phyloP scores from a whole-genome alignment of 1,140 invertebrate genomes.

The Apocrypta bakeri region DNA sequence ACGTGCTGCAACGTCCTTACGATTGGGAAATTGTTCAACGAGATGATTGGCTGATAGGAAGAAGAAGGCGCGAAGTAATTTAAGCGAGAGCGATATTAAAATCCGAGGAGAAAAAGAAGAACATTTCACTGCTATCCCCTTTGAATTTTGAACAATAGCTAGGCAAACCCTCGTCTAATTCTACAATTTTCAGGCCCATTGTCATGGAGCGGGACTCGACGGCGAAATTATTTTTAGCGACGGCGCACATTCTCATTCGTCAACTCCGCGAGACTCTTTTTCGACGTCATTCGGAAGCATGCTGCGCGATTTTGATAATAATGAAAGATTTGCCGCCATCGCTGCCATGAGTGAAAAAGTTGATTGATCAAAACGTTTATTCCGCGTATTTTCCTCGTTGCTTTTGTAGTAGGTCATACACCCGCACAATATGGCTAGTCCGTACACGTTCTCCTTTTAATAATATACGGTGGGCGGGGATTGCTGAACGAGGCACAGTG shows the following conservation, averaged over 20 bases:
- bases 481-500: no score
- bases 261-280: background rate
- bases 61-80: background rate
- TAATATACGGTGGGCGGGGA: background rate
- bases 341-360: background rate
- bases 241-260: background rate
- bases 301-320: background rate
- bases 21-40: no score
- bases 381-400: no score
- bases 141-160: background rate
- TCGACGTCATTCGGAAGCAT: background rate
- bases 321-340: background rate
- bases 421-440: no score
- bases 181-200: slow-evolving; percentile 36
- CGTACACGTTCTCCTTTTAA: background rate
- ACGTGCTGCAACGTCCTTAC: no score
- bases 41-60: no score
- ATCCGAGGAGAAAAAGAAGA: no score
- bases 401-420: background rate
- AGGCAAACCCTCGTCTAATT: slow-evolving; percentile 15
- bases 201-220: background rate
- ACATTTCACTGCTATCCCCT: background rate
- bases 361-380: background rate
- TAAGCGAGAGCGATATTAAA: background rate
- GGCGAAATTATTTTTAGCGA: background rate